These are phyloP conservation scores for Proales similis DNA, from an alignment of 1,140 invertebrate species.

Conservation along the genomic window DNA sequence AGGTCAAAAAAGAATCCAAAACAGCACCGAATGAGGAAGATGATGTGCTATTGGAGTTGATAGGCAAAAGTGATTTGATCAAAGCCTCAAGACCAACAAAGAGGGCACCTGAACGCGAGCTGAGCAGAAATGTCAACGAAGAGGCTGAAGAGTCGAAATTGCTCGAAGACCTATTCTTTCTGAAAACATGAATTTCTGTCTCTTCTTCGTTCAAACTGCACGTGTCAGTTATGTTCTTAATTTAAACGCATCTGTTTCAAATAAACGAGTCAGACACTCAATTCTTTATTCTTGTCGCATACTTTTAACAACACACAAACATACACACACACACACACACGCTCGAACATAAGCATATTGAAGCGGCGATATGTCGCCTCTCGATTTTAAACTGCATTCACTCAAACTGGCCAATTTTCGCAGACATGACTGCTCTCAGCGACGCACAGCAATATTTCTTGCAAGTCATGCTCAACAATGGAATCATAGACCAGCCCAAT, in stretches of 20 bases:
- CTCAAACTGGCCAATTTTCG: neutral
- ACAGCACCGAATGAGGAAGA: neutral
- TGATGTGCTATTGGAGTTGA: no score
- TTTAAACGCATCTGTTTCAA: no score
- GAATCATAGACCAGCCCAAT: conserved; percentile 10
- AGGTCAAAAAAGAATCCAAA: neutral
- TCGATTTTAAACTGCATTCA: neutral
- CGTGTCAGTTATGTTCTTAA: neutral
- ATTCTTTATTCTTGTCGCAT: neutral
- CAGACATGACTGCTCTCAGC: no score
- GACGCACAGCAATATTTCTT: conserved; percentile 32
- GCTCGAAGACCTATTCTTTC: conserved; percentile 36
- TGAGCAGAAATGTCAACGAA: no score
- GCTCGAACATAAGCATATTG: no score
- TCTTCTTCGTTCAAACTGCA: conserved; percentile 12
- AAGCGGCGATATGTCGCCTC: no score
- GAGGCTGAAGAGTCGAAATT: conserved; percentile 37
- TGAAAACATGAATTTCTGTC: conserved; percentile 6
- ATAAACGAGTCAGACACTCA: conserved; percentile 29
- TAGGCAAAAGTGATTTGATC: no score
- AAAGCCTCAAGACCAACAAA: no score
- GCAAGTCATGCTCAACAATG: conserved; percentile 30
- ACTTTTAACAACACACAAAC: neutral
- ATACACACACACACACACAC: conserved; percentile 1
- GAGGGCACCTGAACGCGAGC: no score